These are phyloP conservation scores for Syrphus vitripennis DNA, from an alignment of 2,888 invertebrate species.

Conservation along the genomic window DNA sequence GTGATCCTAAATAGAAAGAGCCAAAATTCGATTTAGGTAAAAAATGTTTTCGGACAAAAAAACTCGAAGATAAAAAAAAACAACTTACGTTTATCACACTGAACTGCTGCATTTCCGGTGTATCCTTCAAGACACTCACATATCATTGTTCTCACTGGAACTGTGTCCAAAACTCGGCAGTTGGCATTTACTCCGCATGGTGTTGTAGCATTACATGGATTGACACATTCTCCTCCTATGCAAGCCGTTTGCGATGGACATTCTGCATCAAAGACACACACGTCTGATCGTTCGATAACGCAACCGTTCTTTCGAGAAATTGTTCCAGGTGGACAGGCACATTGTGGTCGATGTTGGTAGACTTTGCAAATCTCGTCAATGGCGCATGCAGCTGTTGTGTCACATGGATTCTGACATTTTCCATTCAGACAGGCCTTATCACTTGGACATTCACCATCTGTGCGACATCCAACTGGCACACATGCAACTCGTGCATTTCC, in stretches of 20 bases:
- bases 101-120: slow-evolving; percentile 92
- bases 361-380: slow-evolving; percentile 89
- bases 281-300: slow-evolving; percentile 83
- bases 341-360: slow-evolving; percentile 89
- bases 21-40: background rate
- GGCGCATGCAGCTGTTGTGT: slow-evolving; percentile 86
- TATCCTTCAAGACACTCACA: slow-evolving; percentile 93
- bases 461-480: slow-evolving; percentile 89
- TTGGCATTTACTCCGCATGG: slow-evolving; percentile 92
- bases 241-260: slow-evolving; percentile 93
- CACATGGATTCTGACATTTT: slow-evolving; percentile 90
- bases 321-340: slow-evolving; percentile 90
- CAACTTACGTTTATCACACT: slow-evolving; percentile 90
- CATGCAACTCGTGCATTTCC: slow-evolving; percentile 92
- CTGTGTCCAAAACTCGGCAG: slow-evolving; percentile 90
- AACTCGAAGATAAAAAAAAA: background rate
- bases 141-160: slow-evolving; percentile 93
- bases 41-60: background rate
- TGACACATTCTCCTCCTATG: slow-evolving; percentile 89
- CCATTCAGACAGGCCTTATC: slow-evolving; percentile 91
- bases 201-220: slow-evolving; percentile 89
- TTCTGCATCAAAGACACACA: slow-evolving; percentile 90
- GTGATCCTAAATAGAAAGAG: slow-evolving; percentile 81
- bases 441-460: slow-evolving; percentile 90
- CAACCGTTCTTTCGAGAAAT: slow-evolving; percentile 85